Conservation (phyloP, 2,888 invertebrate genomes). For the Caenorhabditis sp. region DNA sequence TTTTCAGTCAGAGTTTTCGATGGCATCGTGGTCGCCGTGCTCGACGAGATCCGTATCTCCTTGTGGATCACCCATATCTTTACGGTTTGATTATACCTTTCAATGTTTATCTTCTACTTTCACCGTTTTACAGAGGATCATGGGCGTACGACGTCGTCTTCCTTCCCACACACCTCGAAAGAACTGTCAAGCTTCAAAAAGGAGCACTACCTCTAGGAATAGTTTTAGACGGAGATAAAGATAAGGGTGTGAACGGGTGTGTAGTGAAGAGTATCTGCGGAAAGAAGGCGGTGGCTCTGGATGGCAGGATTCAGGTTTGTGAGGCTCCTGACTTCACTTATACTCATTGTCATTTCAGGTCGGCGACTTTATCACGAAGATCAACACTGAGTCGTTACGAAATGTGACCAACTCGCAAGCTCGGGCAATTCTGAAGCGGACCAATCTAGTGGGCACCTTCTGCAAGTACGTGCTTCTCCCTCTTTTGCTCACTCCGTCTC, state of each 20-base stretch:
- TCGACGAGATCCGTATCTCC: slow-evolving; percentile 77
- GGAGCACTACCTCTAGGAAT: slow-evolving; percentile 83
- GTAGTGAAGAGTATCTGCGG: slow-evolving; percentile 81
- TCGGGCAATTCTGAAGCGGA: slow-evolving; percentile 82
- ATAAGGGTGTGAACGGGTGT: slow-evolving; percentile 83
- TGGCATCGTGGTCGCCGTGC: slow-evolving; percentile 77
- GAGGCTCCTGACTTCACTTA: no score
- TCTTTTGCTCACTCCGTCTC: slow-evolving; percentile 77
- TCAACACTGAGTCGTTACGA: slow-evolving; percentile 83
- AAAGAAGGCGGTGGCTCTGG: slow-evolving; percentile 82
- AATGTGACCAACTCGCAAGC: slow-evolving; percentile 83
- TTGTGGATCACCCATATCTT: slow-evolving; percentile 71
- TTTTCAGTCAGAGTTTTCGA: slow-evolving; percentile 76
- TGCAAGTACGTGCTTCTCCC: slow-evolving; percentile 81
- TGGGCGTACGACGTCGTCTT: slow-evolving; percentile 79
- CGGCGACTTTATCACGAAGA: slow-evolving; percentile 83
- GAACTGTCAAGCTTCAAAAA: slow-evolving; percentile 82
- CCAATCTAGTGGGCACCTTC: slow-evolving; percentile 82
- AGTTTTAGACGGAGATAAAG: slow-evolving; percentile 82
- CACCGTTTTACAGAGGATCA: slow-evolving; percentile 67
- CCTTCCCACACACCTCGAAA: slow-evolving; percentile 82
- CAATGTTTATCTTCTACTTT: not conserved
- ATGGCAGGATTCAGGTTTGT: slow-evolving; percentile 82
- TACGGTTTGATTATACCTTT: slow-evolving; percentile 29
- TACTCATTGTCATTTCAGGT: no score